Evolutionary conservation across 1,140 invertebrate genomes (phyloP).

Genomic region (Euwallacea similis): DNA sequence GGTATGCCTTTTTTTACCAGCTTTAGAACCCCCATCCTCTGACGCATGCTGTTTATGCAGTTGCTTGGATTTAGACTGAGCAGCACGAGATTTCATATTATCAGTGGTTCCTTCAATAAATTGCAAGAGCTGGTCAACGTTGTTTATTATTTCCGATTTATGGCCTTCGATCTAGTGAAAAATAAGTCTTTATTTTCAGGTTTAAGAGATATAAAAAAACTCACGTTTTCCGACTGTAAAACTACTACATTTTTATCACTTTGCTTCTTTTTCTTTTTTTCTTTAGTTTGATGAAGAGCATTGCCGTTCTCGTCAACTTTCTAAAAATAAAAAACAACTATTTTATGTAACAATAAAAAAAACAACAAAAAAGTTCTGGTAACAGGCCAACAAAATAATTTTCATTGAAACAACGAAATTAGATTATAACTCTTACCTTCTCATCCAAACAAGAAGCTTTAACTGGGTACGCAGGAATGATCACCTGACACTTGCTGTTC

Average conservation of each 20-base stretch:
- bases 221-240: conserved; percentile 45
- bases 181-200: not conserved
- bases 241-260: conserved; percentile 48
- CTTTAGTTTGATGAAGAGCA: conserved; percentile 49
- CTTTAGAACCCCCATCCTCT: conserved; percentile 39
- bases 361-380: conserved; percentile 13
- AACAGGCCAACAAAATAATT: not conserved
- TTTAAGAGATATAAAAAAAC: conserved; percentile 6
- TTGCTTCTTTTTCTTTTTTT: conserved; percentile 49
- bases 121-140: conserved; percentile 57
- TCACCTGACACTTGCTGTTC: conserved; percentile 39
- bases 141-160: conserved; percentile 50
- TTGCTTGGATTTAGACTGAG: conserved; percentile 45
- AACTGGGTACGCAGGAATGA: conserved; percentile 33
- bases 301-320: conserved; percentile 60
- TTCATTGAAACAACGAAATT: not conserved
- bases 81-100: conserved; percentile 32
- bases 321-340: conserved; percentile 45
- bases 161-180: conserved; percentile 47
- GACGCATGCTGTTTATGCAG: conserved; percentile 45
- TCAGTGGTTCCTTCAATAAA: conserved; percentile 57
- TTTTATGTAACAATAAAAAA: conserved; percentile 33
- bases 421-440: conserved; percentile 29
- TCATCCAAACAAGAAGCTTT: conserved; percentile 28
- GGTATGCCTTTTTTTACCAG: conserved; percentile 34